Evolutionary conservation across 2,113 vertebrate genomes (phyloP).

Genomic region (Menura novaehollandiae): DNA sequence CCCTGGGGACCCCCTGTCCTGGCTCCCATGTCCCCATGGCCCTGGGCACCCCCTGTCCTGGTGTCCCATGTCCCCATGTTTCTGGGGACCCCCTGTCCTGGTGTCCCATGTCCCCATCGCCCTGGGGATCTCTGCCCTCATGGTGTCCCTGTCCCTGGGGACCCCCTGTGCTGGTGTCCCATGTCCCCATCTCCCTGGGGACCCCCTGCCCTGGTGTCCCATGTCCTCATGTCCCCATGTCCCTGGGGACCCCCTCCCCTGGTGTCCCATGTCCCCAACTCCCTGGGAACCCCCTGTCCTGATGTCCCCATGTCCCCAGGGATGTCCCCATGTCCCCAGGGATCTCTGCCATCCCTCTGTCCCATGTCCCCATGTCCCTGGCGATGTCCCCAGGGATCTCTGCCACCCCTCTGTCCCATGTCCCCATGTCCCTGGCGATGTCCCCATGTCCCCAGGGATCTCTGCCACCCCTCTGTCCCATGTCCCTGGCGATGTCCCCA

Average conservation of each 20-base stretch:
- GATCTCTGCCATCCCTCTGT: too few relatives aligned
- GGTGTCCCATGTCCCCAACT: neutral
- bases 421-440: neutral
- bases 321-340: neutral
- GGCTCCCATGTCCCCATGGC: neutral
- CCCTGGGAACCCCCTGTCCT: too few relatives aligned
- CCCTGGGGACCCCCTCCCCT: neutral
- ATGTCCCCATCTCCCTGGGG: too few relatives aligned
- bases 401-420: too few relatives aligned
- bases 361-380: neutral
- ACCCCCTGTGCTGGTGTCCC: too few relatives aligned
- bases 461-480: neutral
- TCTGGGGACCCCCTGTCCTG: too few relatives aligned
- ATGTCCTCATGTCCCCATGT: too few relatives aligned
- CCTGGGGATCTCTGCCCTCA: too few relatives aligned
- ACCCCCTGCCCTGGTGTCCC: too few relatives aligned
- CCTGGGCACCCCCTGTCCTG: neutral
- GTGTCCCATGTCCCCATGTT: neutral
- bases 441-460: fast-evolving
- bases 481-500: too few relatives aligned
- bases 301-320: neutral
- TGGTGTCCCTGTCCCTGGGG: too few relatives aligned
- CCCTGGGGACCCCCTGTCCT: neutral
- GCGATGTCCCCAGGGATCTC: neutral
- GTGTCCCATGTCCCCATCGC: too few relatives aligned